Conservation (phyloP, 2,888 invertebrate genomes). For the Tuberolachnus salignus region DNA sequence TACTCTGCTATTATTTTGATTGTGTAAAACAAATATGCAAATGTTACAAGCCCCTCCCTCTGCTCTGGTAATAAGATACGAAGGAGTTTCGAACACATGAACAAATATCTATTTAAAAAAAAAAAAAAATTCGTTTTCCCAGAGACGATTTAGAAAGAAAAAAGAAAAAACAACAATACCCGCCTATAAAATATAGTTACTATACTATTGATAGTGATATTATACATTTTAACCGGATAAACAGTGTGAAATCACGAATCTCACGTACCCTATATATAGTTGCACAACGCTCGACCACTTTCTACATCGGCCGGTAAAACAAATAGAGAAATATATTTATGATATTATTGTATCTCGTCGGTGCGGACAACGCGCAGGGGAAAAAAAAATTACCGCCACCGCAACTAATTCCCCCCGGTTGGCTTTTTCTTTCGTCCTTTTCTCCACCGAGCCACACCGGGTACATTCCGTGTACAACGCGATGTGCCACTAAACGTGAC, state of each 20-base stretch:
- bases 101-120: no score
- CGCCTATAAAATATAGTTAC: no score
- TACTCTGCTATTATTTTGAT: no score
- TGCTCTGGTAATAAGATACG: no score
- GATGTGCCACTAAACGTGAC: constrained; percentile 46
- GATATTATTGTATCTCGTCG: no score
- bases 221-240: not conserved
- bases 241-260: constrained; percentile 39
- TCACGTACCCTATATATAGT: not conserved
- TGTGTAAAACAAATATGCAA: no score
- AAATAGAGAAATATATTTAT: constrained; percentile 33
- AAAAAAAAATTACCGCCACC: constrained; percentile 12
- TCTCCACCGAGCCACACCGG: not conserved
- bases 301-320: constrained; percentile 28
- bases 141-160: constrained; percentile 10
- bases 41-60: no score
- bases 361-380: no score
- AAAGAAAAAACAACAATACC: constrained; percentile 3
- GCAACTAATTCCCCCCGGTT: not conserved
- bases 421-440: constrained; percentile 41
- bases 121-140: constrained; percentile 17
- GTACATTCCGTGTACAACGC: not conserved
- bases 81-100: no score
- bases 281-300: constrained; percentile 24
- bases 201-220: not conserved